These are phyloP conservation scores for Calameuta idolon DNA, from an alignment of 2,888 invertebrate species.

Conservation along the genomic window DNA sequence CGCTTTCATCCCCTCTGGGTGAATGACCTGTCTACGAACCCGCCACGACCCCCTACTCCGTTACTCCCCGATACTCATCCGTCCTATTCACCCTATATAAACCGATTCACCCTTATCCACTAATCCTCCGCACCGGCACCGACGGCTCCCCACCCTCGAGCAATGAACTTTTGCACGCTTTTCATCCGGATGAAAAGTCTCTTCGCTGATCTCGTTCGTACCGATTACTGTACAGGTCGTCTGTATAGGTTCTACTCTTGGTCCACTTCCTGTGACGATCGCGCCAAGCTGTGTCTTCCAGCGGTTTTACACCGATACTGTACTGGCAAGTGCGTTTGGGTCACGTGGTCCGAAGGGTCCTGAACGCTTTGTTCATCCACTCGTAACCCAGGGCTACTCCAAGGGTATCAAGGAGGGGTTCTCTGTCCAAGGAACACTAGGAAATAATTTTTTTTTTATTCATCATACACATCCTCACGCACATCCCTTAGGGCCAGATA, in stretches of 20 bases:
- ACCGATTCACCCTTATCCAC: neutral
- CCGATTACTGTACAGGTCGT: neutral
- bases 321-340: neutral
- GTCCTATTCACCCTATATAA: neutral
- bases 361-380: neutral
- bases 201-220: neutral
- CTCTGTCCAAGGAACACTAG: neutral
- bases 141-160: neutral
- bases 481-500: neutral
- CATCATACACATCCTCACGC: neutral
- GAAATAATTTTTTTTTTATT: neutral
- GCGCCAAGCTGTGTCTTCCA: neutral
- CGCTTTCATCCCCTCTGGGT: neutral
- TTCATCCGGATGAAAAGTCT: neutral
- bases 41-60: neutral
- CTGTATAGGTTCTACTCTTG: neutral
- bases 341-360: neutral
- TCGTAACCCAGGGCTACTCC: neutral
- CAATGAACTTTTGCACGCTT: neutral
- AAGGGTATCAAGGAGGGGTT: neutral
- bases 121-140: neutral
- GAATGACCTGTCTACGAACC: neutral
- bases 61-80: neutral
- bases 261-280: neutral
- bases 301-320: neutral